Conservation (phyloP, 2,113 vertebrate species). For the Xyrauchen texanus region DNA sequence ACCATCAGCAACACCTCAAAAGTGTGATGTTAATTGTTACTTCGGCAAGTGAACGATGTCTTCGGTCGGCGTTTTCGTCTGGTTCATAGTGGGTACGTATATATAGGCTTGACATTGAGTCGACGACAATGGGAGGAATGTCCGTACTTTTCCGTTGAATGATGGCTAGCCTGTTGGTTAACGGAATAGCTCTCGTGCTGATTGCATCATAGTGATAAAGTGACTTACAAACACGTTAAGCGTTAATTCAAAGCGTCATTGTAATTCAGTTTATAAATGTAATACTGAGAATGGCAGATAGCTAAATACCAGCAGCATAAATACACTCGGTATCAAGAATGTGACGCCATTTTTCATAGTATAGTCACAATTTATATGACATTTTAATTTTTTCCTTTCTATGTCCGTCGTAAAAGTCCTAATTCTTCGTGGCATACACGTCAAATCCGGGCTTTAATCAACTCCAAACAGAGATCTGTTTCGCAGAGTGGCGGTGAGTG, state of each 20-base stretch:
- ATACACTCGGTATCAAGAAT: neutral
- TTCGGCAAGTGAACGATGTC: conserved; percentile 63
- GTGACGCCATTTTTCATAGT: neutral
- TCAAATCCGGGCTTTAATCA: conserved; percentile 80
- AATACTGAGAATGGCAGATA: neutral
- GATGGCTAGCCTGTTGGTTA: conserved; percentile 40
- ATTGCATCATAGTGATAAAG: conserved; percentile 29
- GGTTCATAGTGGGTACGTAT: conserved; percentile 73
- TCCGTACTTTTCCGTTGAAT: conserved; percentile 9
- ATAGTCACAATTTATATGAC: neutral
- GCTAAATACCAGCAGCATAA: neutral
- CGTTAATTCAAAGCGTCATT: neutral
- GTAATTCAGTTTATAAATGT: neutral
- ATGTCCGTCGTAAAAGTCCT: conserved; percentile 23
- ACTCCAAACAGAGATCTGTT: conserved; percentile 85
- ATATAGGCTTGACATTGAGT: conserved; percentile 7
- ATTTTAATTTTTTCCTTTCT: neutral
- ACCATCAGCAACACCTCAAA: conserved; percentile 40
- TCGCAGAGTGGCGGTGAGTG: conserved; percentile 90
- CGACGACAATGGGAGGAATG: neutral
- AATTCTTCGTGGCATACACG: conserved; percentile 68
- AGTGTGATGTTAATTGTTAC: conserved; percentile 55
- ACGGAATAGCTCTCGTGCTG: conserved; percentile 2
- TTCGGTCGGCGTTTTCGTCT: conserved; percentile 60
- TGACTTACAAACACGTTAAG: neutral